Base-by-base conservation (phyloP, 2,888 invertebrate species). In the Hypomecis punctinalis region DNA sequence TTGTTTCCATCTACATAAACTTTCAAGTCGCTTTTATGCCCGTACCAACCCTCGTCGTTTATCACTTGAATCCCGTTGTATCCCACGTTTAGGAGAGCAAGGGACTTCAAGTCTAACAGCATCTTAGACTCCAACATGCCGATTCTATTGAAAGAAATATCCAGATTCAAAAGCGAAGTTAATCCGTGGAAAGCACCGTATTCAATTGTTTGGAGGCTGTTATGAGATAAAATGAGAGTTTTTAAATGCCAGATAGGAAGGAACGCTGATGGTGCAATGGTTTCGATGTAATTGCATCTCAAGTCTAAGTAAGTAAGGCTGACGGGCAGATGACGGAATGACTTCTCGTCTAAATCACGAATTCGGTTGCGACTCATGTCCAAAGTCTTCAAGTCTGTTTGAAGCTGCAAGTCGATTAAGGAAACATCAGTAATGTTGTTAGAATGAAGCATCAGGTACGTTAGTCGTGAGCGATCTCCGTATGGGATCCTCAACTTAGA, bases 1-100 rank as follows among this genome's bases (percentile, higher is more conserved):
- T 79, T 80, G 57, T 91, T 93, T 1, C 84, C 88, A 49, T 93
- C 92, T 3, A 93, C 59, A 68, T 80, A 84, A 3, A 91, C 82
- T 8, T 62, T 80, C 48, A 92, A 71, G 37, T 81, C 77, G 54
- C 66, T 61, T 53, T 82, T 83, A 63, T 90, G 89, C 0, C 79
- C 75, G 3, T 86, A 77, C 92, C 93, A 93, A 36, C 72, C 76
- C 9, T 80, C 83, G 40, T 87, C 83, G 13, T 88, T 83, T 9
- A 93, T 71, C 10, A 66, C 35, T 9, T 67, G 33, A 73, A 93
- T 76, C 5, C 73, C 76, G 57, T 92, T 93, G 23, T 83, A 76
- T 6, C 80, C 78, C 11, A 92, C 53, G 1, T 85, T 89, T 0
- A 93, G 72, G 35, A 81, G 56, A 5, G 67, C 70, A 0, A 92